These are phyloP conservation scores for Anableps anableps DNA, from an alignment of 2,797 vertebrate species.

Conservation along the genomic window DNA sequence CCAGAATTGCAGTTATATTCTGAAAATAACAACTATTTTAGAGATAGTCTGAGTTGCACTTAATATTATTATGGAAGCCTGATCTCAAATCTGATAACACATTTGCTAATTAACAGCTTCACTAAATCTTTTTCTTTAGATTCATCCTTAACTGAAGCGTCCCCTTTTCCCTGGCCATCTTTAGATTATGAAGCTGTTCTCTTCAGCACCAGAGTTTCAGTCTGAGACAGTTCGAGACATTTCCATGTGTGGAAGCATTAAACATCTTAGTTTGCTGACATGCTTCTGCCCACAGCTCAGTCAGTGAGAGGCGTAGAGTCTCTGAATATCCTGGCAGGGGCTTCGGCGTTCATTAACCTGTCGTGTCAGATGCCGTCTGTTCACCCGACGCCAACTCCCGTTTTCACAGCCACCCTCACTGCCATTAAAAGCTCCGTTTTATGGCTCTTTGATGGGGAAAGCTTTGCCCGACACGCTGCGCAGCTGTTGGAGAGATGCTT, in stretches of 20 bases:
- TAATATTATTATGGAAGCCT: background rate
- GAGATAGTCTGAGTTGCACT: background rate
- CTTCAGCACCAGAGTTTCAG: background rate
- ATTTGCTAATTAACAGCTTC: background rate
- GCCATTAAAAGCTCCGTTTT: slow-evolving; percentile 57
- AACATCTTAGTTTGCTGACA: slow-evolving; percentile 12
- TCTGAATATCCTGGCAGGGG: slow-evolving; percentile 63
- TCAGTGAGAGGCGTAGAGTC: slow-evolving; percentile 27
- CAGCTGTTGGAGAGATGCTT: slow-evolving; percentile 58
- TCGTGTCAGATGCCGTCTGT: slow-evolving; percentile 70
- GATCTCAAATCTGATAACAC: background rate
- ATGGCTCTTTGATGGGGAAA: slow-evolving; percentile 60
- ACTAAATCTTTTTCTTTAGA: background rate
- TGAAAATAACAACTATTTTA: background rate
- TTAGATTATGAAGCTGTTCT: background rate
- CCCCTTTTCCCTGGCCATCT: background rate
- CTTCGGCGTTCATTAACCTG: slow-evolving; percentile 65
- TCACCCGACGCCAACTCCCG: slow-evolving; percentile 50
- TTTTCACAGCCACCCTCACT: slow-evolving; percentile 40
- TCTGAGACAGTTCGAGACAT: background rate
- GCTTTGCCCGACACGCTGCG: slow-evolving; percentile 45
- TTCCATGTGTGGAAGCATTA: slow-evolving; percentile 17
- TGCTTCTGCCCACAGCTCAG: slow-evolving; percentile 19
- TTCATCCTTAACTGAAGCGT: background rate
- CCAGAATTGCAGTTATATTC: background rate